A percentile compares a stretch with the other conserved stretches of the same genome.
Conservation (phyloP, 2,888 invertebrate genomes). For the Clusia tigrina region DNA sequence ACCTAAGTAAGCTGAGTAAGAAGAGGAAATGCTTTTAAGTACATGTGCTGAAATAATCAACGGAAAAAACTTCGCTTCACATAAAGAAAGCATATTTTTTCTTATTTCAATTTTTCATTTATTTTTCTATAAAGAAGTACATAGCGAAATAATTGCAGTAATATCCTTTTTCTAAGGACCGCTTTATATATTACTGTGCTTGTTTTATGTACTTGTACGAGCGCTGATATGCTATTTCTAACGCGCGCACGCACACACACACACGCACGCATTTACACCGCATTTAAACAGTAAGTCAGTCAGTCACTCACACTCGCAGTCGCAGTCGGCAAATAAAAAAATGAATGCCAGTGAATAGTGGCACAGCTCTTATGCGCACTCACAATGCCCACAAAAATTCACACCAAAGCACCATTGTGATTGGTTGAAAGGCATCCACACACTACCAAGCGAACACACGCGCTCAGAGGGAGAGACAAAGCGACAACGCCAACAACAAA, state of each 20-base stretch:
- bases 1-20: too few species aligned
- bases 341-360: slow-evolving; percentile 14
- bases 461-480: slow-evolving; percentile 30
- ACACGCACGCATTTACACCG: neutral
- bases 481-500: slow-evolving; percentile 36
- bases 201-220: neutral
- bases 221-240: too few species aligned
- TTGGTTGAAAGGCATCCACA: slow-evolving; percentile 57
- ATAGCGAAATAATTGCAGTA: slow-evolving; percentile 56
- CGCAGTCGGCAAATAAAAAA: neutral
- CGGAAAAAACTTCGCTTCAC: too few species aligned
- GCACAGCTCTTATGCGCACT: slow-evolving; percentile 48
- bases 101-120: slow-evolving; percentile 32
- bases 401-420: slow-evolving; percentile 62
- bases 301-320: neutral
- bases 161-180: slow-evolving; percentile 45
- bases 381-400: slow-evolving; percentile 57
- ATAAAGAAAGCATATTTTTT: too few species aligned
- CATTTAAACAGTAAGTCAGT: neutral
- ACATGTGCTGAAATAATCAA: too few species aligned
- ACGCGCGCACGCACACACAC: slow-evolving; percentile 1
- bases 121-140: too few species aligned
- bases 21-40: slow-evolving; percentile 35
- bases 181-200: neutral
- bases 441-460: slow-evolving; percentile 23